Percentiles rank a stretch among this genome's conserved stretches.
Evolutionary conservation across 2,888 invertebrate species (phyloP).

Genomic region (Pseudococcus jackbeardsleyi): DNA sequence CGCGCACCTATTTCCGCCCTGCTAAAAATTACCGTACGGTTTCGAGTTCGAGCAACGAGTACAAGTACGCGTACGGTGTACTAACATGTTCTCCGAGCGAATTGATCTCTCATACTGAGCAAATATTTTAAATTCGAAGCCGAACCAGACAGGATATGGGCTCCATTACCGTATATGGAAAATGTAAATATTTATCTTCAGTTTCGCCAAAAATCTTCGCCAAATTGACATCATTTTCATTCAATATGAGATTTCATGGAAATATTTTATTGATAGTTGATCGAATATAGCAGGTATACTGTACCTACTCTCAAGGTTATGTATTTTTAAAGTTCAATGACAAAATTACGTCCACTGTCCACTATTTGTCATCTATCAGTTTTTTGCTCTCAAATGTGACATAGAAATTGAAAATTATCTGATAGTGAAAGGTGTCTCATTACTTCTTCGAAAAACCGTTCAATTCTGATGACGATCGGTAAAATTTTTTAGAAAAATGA

Average conservation of each 20-base stretch:
- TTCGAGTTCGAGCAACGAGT: slow-evolving; percentile 7
- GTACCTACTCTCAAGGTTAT: background rate
- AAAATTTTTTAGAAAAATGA: background rate
- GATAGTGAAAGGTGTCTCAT: no score
- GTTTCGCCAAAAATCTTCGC: slow-evolving; percentile 11
- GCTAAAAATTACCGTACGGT: background rate
- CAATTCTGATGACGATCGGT: background rate
- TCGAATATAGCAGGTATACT: background rate
- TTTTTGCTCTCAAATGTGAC: background rate
- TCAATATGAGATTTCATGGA: background rate
- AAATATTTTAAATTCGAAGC: slow-evolving; percentile 50
- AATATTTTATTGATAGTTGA: background rate
- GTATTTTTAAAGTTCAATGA: background rate
- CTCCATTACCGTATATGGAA: slow-evolving; percentile 37
- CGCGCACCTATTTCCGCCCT: slow-evolving; percentile 53
- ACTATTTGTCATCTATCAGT: background rate
- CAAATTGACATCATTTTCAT: background rate
- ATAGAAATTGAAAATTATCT: no score
- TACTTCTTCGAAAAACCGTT: no score
- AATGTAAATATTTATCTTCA: slow-evolving; percentile 40
- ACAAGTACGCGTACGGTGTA: background rate
- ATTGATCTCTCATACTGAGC: slow-evolving; percentile 44
- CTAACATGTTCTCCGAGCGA: slow-evolving; percentile 30
- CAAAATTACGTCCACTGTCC: background rate
- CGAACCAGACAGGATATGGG: slow-evolving; percentile 29